Conservation (phyloP, 2,888 invertebrate genomes). For the Altica lythri region DNA sequence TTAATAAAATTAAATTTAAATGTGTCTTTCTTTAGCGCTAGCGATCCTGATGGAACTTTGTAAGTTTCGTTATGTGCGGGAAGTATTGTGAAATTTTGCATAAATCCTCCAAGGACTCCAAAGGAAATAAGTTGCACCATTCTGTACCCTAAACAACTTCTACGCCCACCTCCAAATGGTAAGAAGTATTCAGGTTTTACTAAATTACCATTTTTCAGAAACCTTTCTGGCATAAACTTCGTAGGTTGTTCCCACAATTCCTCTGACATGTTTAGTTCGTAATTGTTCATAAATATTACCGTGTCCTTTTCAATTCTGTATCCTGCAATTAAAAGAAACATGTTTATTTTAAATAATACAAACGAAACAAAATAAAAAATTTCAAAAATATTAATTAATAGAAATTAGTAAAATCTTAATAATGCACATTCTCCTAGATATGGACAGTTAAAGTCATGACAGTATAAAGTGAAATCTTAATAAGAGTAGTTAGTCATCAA, state of each 20-base stretch:
- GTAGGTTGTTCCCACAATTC: slow-evolving; percentile 66
- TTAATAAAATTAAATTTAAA: slow-evolving; percentile 60
- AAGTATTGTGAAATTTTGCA: slow-evolving; percentile 62
- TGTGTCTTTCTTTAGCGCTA: slow-evolving; percentile 61
- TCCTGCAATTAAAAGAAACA: slow-evolving; percentile 57
- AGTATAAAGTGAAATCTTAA: too few relatives aligned
- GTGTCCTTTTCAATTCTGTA: slow-evolving; percentile 66
- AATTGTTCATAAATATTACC: slow-evolving; percentile 70
- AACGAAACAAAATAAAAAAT: too few relatives aligned
- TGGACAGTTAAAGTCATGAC: too few relatives aligned
- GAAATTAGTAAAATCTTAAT: too few relatives aligned
- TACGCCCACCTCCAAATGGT: slow-evolving; percentile 69
- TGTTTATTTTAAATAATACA: too few relatives aligned
- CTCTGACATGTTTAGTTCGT: slow-evolving; percentile 67
- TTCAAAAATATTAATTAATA: too few relatives aligned
- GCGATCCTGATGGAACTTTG: slow-evolving; percentile 61
- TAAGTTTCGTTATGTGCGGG: slow-evolving; percentile 58
- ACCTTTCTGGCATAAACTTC: slow-evolving; percentile 66
- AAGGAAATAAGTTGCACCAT: slow-evolving; percentile 66
- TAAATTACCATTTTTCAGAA: slow-evolving; percentile 62
- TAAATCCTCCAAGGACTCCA: slow-evolving; percentile 60
- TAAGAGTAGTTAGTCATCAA: too few relatives aligned
- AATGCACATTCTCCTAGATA: too few relatives aligned
- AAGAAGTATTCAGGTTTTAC: slow-evolving; percentile 68
- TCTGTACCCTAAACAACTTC: slow-evolving; percentile 72